Evolutionary conservation across 2,888 invertebrate genomes (phyloP).

Genomic region (Acheta domesticus): DNA sequence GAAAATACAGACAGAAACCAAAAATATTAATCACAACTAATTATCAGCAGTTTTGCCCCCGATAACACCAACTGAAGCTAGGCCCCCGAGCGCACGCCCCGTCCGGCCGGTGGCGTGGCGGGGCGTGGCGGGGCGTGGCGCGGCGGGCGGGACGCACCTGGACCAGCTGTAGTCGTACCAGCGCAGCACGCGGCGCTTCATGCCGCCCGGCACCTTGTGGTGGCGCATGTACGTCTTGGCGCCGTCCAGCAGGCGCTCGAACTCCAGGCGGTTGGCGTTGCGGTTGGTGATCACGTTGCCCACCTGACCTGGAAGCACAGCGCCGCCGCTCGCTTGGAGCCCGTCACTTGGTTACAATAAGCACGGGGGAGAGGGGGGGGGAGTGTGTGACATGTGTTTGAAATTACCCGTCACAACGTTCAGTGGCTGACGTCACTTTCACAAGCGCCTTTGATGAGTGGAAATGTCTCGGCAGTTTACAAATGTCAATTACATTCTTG

Average conservation of each 20-base stretch:
- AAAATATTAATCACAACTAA: no score
- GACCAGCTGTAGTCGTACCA: constrained; percentile 99
- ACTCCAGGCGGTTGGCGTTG: constrained; percentile 92
- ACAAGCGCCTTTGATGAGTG: no score
- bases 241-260: constrained; percentile 89
- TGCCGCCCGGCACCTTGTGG: constrained; percentile 92
- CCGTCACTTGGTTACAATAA: no score
- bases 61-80: no score
- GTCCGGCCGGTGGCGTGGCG: no score
- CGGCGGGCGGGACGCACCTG: constrained; percentile 46
- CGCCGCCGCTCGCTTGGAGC: no score
- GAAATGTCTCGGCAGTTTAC: no score
- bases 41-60: no score
- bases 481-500: no score
- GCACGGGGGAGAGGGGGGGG: not conserved
- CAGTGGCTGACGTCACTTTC: not conserved
- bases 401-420: not conserved
- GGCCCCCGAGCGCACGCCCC: no score
- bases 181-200: constrained; percentile 91
- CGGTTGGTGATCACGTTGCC: constrained; percentile 97
- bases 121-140: no score
- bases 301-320: constrained; percentile 70
- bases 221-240: constrained; percentile 97
- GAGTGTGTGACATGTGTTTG: not conserved
- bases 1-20: no score